Base-by-base conservation (phyloP, 2,113 vertebrate species). In the Aix galericulata region DNA sequence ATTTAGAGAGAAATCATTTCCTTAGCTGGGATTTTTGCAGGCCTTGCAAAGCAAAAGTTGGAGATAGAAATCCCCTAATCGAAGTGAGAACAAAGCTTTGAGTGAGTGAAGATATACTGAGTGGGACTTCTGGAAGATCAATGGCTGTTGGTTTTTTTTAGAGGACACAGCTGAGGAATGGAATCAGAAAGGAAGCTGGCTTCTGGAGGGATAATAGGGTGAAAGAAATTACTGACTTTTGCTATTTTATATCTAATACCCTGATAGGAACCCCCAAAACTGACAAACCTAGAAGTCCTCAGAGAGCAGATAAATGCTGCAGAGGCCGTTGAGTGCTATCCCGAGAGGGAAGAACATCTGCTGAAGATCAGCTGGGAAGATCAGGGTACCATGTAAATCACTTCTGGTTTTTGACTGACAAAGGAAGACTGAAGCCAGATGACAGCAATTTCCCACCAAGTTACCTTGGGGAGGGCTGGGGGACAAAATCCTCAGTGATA, bases 261-360 rank as follows among this genome's bases (percentile, higher is more conserved):
- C 58, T 67, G 36, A 55, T 71, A 59, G 18, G 21, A 46, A 50
- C 85, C 25, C 17, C 31, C n/a, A 8, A 69, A 93, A 79, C 2
- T 46, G 62, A 66, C n/a, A 91, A 82, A 72, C 9, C 14, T 89
- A 44, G 50, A 55, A 72, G 4, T 82, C 67, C 18, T 55, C 55
- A 42, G 32, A 75, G n/a, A 75, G 58, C 68, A 10, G 1, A 34
- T 60, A 63, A 60, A 64, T 22, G 17, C 42, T 60, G 60, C 9
- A 40, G 50, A 86, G 31, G 12, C 21, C 20, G 12, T 44, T 34
- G 73, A 53, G 17, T 59, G 32, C 14, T 78, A 5, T 72, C 48
- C n/a, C 27, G 20, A 63, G 74, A 74, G 34, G 31, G 15, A 77
- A 74, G 13, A 17, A 67, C 22, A 17, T 21, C 0, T 0, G 0